These are phyloP conservation scores for Ecliptopera silaceata DNA, from an alignment of 2,888 invertebrate genomes.

Conservation along the genomic window DNA sequence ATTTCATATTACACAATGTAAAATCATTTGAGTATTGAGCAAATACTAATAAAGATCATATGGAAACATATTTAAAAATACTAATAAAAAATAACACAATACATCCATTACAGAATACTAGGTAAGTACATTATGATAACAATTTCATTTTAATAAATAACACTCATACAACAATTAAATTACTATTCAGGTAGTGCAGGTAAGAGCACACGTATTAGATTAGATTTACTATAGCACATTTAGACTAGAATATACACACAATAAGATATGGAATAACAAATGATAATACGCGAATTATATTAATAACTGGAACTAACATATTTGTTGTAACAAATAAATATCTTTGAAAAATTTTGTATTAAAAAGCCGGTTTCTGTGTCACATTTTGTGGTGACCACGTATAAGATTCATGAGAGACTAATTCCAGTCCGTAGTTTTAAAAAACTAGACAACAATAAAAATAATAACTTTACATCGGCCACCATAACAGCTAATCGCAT, in stretches of 20 bases:
- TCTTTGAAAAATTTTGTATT: slow-evolving; percentile 10
- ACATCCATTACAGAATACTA: slow-evolving; percentile 44
- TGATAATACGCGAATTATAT: slow-evolving; percentile 7
- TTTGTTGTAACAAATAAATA: slow-evolving; percentile 14
- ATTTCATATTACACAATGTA: background rate
- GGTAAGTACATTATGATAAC: slow-evolving; percentile 47
- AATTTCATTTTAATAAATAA: slow-evolving; percentile 56
- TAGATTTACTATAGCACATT: slow-evolving; percentile 36
- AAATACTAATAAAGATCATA: slow-evolving; percentile 9
- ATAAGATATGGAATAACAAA: slow-evolving; percentile 16
- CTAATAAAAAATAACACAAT: slow-evolving; percentile 28
- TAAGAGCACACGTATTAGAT: slow-evolving; percentile 36
- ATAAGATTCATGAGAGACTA: no score
- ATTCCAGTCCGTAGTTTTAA: background rate
- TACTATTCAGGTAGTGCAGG: slow-evolving; percentile 41
- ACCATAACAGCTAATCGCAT: slow-evolving; percentile 15
- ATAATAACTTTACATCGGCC: slow-evolving; percentile 14
- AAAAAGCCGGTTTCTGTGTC: no score
- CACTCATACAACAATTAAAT: slow-evolving; percentile 60
- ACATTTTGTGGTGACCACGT: no score
- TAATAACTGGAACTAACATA: slow-evolving; percentile 7
- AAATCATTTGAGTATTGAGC: slow-evolving; percentile 14
- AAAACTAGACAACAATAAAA: slow-evolving; percentile 14
- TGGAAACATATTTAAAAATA: slow-evolving; percentile 6
- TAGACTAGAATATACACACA: slow-evolving; percentile 19